Evolutionary conservation across 1,140 invertebrate genomes (phyloP).

Genomic region (Cherax quadricarinatus): DNA sequence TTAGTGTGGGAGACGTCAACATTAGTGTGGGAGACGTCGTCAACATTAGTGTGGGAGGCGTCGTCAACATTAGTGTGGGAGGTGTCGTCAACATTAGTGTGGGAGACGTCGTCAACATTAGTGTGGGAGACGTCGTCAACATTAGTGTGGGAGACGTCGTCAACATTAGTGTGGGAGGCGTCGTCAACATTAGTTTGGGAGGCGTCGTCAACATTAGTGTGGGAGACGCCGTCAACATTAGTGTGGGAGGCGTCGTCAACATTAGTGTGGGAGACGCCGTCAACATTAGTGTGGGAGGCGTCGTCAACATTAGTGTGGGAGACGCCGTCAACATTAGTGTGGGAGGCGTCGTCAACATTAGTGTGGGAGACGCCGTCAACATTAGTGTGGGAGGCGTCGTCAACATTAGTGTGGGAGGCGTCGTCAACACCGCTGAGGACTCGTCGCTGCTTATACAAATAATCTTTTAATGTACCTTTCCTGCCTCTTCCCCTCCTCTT

Average conservation of each 20-base stretch:
- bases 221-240: too few species aligned
- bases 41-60: slow-evolving; percentile 21
- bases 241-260: slow-evolving; percentile 22
- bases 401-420: slow-evolving; percentile 16
- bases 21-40: slow-evolving; percentile 6
- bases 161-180: neutral
- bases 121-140: slow-evolving; percentile 21
- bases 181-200: slow-evolving; percentile 28
- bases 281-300: neutral
- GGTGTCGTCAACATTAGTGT: slow-evolving; percentile 29
- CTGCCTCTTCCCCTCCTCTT: slow-evolving; percentile 1
- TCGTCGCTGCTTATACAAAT: slow-evolving; percentile 32
- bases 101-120: slow-evolving; percentile 27
- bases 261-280: too few species aligned
- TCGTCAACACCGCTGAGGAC: slow-evolving; percentile 37
- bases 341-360: slow-evolving; percentile 28
- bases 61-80: slow-evolving; percentile 30
- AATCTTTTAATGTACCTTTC: slow-evolving; percentile 45
- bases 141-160: too few species aligned
- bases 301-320: too few species aligned
- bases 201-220: slow-evolving; percentile 36
- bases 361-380: slow-evolving; percentile 20
- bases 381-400: slow-evolving; percentile 9
- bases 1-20: too few species aligned
- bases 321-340: too few species aligned